Evolutionary conservation across 2,113 vertebrate genomes (phyloP), one percentile per base, ranked within the genome.

Genomic region (Elaphurus davidianus): DNA sequence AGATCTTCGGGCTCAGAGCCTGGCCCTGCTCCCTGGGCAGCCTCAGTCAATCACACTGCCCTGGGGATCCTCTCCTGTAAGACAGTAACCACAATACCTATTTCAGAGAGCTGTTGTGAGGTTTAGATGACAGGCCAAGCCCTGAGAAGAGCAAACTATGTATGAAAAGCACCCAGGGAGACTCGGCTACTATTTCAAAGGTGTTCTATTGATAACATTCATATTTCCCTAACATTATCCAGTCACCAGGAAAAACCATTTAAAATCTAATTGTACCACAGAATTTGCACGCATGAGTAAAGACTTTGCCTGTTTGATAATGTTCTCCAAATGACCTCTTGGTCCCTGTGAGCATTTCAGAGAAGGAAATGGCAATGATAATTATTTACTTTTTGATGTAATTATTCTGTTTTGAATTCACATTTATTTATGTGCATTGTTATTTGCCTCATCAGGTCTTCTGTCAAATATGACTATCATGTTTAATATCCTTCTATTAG

Each of bases 401-500:
- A 97, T 98, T 98, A 97, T 43, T 97, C 86, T 94, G 83, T 78
- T 93, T 87, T 43, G 47, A 92, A 90, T 90, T 96, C 33, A 55
- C 97, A 97, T 90, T 98, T 98, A 98, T 98, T 98, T 98, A 98
- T 98, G 96, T 60, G 50, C 54, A 95, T 98, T 98, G 97, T 95
- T 96, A 98, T 98, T 98, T 98, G 91, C 96, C 98, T 96, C 98
- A 95, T 91, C 97, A 90, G 95, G 88, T 19, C 3, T 95, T 99
- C 98, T 96, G 83, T 98, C 98, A 98, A 98, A 82, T 91, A 94
- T 67, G 67, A 98, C 97, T 89, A 97, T 98, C 98, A 97, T 87
- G 94, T 98, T 98, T 96, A 98, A 98, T 98, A 98, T 98, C 98
- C 98, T 98, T 92, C 94, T 98, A 93, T 98, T 98, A 98, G 96